phyloP scores from a whole-genome alignment of 2,888 invertebrate species.

The Thereva unica region DNA sequence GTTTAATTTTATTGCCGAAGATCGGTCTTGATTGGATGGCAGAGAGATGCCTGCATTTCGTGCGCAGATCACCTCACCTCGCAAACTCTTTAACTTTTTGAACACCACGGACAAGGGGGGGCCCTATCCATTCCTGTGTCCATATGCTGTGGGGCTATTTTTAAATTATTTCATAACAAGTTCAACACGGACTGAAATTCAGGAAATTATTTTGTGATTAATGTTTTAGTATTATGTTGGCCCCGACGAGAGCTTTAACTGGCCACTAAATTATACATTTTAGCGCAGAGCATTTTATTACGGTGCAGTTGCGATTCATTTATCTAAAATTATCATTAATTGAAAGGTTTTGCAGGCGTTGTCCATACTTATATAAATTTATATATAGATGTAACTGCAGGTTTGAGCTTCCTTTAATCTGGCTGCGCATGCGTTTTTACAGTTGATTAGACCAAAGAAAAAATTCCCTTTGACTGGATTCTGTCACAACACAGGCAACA shows the following conservation, averaged over 20 bases:
- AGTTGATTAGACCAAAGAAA: not conserved
- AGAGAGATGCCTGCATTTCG: not conserved
- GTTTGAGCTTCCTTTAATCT: too few species aligned
- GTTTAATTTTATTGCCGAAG: conserved; percentile 37
- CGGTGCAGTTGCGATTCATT: conserved; percentile 11
- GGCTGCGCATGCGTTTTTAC: not conserved
- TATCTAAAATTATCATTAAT: conserved; percentile 34
- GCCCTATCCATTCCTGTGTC: conserved; percentile 18
- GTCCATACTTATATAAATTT: too few species aligned
- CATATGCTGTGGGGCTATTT: conserved; percentile 26
- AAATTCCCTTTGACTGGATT: not conserved
- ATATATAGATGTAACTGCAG: too few species aligned
- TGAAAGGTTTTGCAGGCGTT: conserved; percentile 6
- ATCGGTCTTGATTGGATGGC: conserved; percentile 31
- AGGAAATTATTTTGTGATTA: conserved; percentile 36
- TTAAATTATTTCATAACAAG: conserved; percentile 37
- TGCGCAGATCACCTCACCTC: too few species aligned
- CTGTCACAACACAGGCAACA: conserved; percentile 25
- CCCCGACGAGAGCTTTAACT: conserved; percentile 9
- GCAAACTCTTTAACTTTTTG: too few species aligned
- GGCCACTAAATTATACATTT: not conserved
- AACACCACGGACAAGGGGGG: too few species aligned
- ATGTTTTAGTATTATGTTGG: conserved; percentile 22
- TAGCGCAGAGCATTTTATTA: conserved; percentile 21
- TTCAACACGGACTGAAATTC: conserved; percentile 1